Evolutionary conservation across 2,888 invertebrate genomes (phyloP).

Genomic region (Mesorhabditis spiculigera): DNA sequence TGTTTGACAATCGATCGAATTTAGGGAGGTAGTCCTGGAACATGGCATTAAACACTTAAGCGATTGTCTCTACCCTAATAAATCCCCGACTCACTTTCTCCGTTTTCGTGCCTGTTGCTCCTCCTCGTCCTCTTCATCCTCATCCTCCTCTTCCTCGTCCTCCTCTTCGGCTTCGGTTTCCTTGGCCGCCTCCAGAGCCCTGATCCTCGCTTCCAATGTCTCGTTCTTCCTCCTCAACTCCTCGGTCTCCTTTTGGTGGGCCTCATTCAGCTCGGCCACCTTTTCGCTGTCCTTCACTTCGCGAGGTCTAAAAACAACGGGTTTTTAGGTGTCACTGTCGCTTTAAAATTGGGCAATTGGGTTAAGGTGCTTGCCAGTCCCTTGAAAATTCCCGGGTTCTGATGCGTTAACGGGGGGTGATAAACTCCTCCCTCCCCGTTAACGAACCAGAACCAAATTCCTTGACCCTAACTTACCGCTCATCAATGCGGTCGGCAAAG

Average conservation of each 20-base stretch:
- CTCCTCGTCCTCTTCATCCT: neutral
- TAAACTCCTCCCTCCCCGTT: too few relatives aligned
- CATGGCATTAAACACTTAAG: too few relatives aligned
- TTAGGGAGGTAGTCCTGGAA: too few relatives aligned
- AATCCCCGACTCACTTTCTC: too few relatives aligned
- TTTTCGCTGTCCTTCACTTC: constrained; percentile 4
- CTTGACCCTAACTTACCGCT: neutral
- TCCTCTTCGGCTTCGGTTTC: neutral
- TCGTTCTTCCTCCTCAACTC: neutral
- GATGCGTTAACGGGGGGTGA: too few relatives aligned
- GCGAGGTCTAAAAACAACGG: neutral
- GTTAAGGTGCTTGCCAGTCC: too few relatives aligned
- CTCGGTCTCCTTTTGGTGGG: neutral
- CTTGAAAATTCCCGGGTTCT: too few relatives aligned
- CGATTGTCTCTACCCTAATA: too few relatives aligned
- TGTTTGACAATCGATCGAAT: too few relatives aligned
- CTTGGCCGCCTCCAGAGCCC: neutral
- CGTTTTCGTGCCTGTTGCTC: neutral
- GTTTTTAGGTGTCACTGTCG: neutral
- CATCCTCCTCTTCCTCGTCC: constrained; percentile 1
- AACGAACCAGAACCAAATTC: neutral
- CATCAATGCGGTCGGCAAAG: constrained; percentile 4
- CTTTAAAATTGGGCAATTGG: too few relatives aligned
- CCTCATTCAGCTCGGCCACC: neutral
- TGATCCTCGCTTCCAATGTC: neutral